Base-by-base conservation (phyloP, 2,888 invertebrate genomes). In the Holacanthella duospinosa region DNA sequence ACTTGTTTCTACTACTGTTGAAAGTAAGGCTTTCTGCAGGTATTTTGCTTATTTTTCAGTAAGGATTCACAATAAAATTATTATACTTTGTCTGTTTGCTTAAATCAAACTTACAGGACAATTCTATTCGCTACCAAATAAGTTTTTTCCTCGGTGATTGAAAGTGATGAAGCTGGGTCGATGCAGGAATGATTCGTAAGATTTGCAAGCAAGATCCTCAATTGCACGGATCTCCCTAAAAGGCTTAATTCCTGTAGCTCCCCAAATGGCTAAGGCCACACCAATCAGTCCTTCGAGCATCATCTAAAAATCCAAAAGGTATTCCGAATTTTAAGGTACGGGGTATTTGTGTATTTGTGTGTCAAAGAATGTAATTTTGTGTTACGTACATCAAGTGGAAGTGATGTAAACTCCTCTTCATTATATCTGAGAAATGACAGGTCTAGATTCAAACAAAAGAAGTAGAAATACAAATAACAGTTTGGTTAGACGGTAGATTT, bases 161-260 rank as follows among this genome's bases (percentile, higher is more conserved):
- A 72, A 71, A 6, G 69, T 71, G 29, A 72, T 64, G 57, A 72
- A 72, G 55, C 66, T 71, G 1, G 72, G 71, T 26, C 72, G 64
- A 61, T 71, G 64, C 19, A 71, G 63, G 36, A 72, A 72, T 9
- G 71, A 71, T 60, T 72, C 72, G 59, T 58, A 69, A 0, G 72
- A 68, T 61, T 72, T 72, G 26, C 67, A 67, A 2, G 69, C 68
- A 19, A 72, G 64, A 43, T 72, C 72, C 67, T 72, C 71, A 16
- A 69, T 68, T 12, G 72, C 71, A n/a, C 71, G 55, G 43, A 72
- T 72, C 60, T 72, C 72, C 57, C 70, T 69, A 59, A 72, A 72
- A 25, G 65, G 69, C 56, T 71, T 71, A 1, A 68, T 70, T 24
- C 68, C 69, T 16, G 71, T 64, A 9, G 71, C 69, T 36, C 72